These are phyloP conservation scores for Ciconia maguari DNA, from an alignment of 2,113 vertebrate genomes.

Conservation along the genomic window DNA sequence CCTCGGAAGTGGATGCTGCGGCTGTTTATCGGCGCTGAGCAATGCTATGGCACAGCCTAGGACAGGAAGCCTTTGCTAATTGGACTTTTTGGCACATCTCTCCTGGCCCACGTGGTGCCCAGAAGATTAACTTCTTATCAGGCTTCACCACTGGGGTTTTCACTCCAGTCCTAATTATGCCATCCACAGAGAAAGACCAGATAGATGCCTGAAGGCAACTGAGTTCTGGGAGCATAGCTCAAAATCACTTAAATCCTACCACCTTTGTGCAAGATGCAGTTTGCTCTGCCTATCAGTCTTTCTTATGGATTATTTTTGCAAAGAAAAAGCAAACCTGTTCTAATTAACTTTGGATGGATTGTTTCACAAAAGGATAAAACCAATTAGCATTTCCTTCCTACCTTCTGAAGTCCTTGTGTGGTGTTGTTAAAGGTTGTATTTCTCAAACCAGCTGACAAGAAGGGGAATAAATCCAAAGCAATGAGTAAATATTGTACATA, in stretches of 20 bases:
- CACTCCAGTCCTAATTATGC: conserved; percentile 39
- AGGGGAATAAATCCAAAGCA: background rate
- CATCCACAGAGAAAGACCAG: conserved; percentile 1
- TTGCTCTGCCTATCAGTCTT: conserved; percentile 16
- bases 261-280: background rate
- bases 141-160: background rate
- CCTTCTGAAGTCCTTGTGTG: background rate
- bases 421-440: background rate
- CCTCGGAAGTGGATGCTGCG: fast-evolving
- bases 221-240: conserved; percentile 9
- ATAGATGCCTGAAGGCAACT: conserved; percentile 20
- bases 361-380: conserved; percentile 15
- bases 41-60: background rate
- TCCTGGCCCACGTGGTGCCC: background rate
- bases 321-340: conserved; percentile 5
- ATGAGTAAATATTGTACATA: background rate
- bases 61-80: background rate
- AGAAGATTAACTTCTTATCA: conserved; percentile 43
- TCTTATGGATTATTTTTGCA: background rate
- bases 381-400: conserved; percentile 21
- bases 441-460: background rate
- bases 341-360: conserved; percentile 46
- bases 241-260: conserved; percentile 41
- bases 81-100: conserved; percentile 1
- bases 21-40: background rate